Conservation (phyloP, 2,888 invertebrate species). For the Acrobasis suavella region DNA sequence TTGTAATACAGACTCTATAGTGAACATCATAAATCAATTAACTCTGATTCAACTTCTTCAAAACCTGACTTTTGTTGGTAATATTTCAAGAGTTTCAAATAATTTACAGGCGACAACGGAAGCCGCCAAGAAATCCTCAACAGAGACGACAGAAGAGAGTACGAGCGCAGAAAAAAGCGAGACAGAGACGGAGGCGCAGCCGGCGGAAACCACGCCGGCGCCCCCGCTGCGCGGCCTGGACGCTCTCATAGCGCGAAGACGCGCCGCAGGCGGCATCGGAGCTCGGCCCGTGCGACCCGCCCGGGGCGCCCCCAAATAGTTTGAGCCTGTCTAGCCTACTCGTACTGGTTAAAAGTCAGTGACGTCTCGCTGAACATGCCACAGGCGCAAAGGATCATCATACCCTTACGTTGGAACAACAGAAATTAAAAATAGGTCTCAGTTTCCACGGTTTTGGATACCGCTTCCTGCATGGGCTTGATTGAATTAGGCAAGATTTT, state of each 20-base stretch:
- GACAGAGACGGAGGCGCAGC: constrained; percentile 64
- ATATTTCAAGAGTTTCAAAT: not conserved
- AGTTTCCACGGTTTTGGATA: too few species aligned
- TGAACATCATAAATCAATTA: too few species aligned
- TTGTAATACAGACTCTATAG: too few species aligned
- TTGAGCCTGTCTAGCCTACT: constrained; percentile 21
- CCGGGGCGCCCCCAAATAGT: constrained; percentile 55
- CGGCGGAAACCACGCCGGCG: constrained; percentile 75
- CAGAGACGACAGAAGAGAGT: constrained; percentile 67
- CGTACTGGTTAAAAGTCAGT: constrained; percentile 29
- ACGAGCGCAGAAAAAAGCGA: constrained; percentile 69
- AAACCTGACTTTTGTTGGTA: not conserved
- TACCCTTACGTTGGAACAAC: too few species aligned
- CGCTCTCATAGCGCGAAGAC: constrained; percentile 87
- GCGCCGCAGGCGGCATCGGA: constrained; percentile 79
- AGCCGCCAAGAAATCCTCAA: constrained; percentile 62
- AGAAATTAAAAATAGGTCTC: too few species aligned
- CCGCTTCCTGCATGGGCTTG: too few species aligned
- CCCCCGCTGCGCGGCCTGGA: constrained; percentile 84
- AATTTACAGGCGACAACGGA: constrained; percentile 63
- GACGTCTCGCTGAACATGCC: constrained; percentile 21
- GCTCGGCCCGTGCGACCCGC: constrained; percentile 61
- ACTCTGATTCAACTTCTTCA: not conserved
- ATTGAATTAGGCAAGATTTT: too few species aligned
- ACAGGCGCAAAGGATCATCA: constrained; percentile 4